Evolutionary conservation across 2,797 vertebrate species (phyloP).

Genomic region (Euthynnus affinis): DNA sequence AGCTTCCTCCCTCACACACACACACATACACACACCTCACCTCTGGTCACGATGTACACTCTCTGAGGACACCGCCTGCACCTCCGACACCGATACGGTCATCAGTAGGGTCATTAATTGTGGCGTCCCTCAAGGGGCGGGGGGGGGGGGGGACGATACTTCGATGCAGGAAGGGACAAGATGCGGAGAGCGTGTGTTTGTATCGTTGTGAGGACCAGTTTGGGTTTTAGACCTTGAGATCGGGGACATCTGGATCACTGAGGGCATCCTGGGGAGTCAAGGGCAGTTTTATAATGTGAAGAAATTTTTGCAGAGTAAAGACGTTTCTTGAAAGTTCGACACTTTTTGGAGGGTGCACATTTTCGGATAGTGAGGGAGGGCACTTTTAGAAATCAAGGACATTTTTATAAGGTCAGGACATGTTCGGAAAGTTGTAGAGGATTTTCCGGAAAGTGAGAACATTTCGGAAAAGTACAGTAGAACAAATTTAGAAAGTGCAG

Average conservation of each 20-base stretch:
- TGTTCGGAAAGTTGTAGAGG: background rate
- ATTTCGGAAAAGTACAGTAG: background rate
- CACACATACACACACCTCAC: constrained; percentile 48
- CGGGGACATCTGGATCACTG: background rate
- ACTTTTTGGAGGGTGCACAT: background rate
- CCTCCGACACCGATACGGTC: constrained; percentile 67
- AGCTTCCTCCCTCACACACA: constrained; percentile 71
- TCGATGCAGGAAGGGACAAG: constrained; percentile 15
- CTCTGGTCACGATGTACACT: constrained; percentile 38
- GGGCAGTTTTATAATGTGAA: constrained; percentile 5
- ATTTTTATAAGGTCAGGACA: background rate
- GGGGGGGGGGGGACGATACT: too few species aligned
- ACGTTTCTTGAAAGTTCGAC: background rate
- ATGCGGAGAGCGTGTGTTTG: constrained; percentile 33
- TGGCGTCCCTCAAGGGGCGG: constrained; percentile 70
- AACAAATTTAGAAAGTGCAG: too few species aligned
- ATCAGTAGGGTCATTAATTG: constrained; percentile 85
- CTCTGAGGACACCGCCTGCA: constrained; percentile 61
- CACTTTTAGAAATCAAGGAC: background rate
- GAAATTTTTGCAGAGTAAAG: background rate
- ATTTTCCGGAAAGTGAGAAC: background rate
- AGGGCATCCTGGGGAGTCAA: background rate
- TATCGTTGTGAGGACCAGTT: constrained; percentile 37
- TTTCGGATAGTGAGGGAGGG: background rate
- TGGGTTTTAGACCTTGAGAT: constrained; percentile 13